These are phyloP conservation scores for Lepidurus couesii DNA, from an alignment of 1,140 invertebrate species.

Conservation along the genomic window DNA sequence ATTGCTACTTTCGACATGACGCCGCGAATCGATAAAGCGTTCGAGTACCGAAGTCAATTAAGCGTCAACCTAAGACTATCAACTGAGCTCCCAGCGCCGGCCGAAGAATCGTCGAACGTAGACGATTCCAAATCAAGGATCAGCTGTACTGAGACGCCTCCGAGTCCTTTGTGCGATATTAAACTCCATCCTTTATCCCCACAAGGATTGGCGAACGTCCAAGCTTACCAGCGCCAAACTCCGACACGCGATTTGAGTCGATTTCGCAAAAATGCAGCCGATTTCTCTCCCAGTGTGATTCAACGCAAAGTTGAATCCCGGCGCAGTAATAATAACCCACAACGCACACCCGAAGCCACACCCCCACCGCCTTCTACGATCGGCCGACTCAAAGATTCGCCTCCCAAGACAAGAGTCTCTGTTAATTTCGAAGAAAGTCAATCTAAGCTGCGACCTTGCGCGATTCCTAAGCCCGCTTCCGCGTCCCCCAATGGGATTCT, in stretches of 20 bases:
- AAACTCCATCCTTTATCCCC: constrained; percentile 24
- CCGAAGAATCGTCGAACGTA: background rate
- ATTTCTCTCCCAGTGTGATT: background rate
- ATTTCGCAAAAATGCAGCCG: background rate
- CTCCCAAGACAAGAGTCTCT: constrained; percentile 27
- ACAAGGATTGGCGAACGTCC: constrained; percentile 27
- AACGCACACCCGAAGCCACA: background rate
- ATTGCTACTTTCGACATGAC: background rate
- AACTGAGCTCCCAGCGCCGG: constrained; percentile 28
- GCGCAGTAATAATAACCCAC: background rate
- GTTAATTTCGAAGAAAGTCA: constrained; percentile 34
- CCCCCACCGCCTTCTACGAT: background rate
- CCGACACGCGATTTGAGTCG: constrained; percentile 9
- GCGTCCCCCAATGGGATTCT: constrained; percentile 32
- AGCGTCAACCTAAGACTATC: constrained; percentile 35
- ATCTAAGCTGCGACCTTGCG: constrained; percentile 4
- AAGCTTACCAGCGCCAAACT: constrained; percentile 26
- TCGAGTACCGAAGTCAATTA: constrained; percentile 35
- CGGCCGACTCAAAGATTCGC: constrained; percentile 27
- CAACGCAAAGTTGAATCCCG: constrained; percentile 1
- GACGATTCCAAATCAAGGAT: background rate
- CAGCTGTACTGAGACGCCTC: constrained; percentile 16
- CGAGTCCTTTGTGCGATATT: constrained; percentile 26
- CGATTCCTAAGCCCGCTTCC: constrained; percentile 23
- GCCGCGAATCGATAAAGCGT: constrained; percentile 33